These are phyloP conservation scores for Danio rerio DNA, from an alignment of 2,113 vertebrate genomes.

Conservation along the genomic window GRCz12tu NC_133177.1:42696001-42696500, in stretches of 20 bases:
- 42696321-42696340: slow-evolving; percentile 27
- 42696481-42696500: not conserved
- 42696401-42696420: slow-evolving; percentile 33
- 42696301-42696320: slow-evolving; percentile 35
- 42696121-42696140: slow-evolving; percentile 29
- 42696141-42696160: slow-evolving; percentile 16
- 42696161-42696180: not conserved
- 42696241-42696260: not conserved
- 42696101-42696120: slow-evolving; percentile 50
- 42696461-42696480: not conserved
- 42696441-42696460: not conserved
- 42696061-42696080: not conserved
- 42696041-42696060: slow-evolving; percentile 45
- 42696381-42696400: not conserved
- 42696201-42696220: not conserved
- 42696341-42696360: slow-evolving; percentile 6
- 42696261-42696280: not conserved
- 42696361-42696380: slow-evolving; percentile 45
- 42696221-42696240: no score
- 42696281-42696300: not conserved
- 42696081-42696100: slow-evolving; percentile 32
- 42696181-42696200: not conserved
- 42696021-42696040: slow-evolving; percentile 13
- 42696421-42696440: slow-evolving; percentile 20
- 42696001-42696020: not conserved